Conservation (phyloP, 2,113 vertebrate species). For the Percina caprodes region DNA sequence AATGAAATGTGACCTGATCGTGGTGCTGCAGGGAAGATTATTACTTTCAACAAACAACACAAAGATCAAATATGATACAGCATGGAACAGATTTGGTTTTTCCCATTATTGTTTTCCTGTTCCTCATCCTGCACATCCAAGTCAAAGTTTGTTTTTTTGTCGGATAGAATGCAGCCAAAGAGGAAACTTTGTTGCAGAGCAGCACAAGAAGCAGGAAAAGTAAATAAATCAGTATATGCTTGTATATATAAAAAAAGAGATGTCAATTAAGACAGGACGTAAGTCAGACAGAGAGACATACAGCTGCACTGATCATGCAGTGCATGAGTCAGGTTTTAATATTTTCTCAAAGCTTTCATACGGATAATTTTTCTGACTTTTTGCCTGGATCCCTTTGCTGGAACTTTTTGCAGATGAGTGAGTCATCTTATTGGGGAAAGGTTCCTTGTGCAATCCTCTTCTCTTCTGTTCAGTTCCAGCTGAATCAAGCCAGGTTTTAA, state of each 20-base stretch:
- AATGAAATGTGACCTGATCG: not conserved
- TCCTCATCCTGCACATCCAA: not conserved
- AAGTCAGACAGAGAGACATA: not conserved
- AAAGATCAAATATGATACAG: not conserved
- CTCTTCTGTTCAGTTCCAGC: conserved; percentile 22
- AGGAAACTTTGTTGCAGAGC: not conserved
- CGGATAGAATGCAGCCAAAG: not conserved
- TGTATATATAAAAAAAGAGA: not conserved
- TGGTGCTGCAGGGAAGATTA: not conserved
- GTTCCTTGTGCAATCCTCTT: conserved; percentile 26
- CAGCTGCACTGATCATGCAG: not conserved
- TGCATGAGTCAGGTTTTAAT: not conserved
- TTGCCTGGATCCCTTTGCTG: too few relatives aligned
- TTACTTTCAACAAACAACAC: not conserved
- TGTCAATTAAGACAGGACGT: not conserved
- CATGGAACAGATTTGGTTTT: not conserved
- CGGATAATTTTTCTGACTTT: not conserved
- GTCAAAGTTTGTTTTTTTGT: not conserved
- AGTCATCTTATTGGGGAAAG: conserved; percentile 66
- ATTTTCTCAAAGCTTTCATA: conserved; percentile 10
- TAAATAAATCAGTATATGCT: not conserved
- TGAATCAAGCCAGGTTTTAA: conserved; percentile 39
- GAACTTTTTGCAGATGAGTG: conserved; percentile 27
- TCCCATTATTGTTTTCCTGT: not conserved
- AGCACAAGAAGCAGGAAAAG: not conserved